These are phyloP conservation scores for Gymnoscopelus microlampas DNA, from an alignment of 2,797 vertebrate species.

Conservation along the genomic window DNA sequence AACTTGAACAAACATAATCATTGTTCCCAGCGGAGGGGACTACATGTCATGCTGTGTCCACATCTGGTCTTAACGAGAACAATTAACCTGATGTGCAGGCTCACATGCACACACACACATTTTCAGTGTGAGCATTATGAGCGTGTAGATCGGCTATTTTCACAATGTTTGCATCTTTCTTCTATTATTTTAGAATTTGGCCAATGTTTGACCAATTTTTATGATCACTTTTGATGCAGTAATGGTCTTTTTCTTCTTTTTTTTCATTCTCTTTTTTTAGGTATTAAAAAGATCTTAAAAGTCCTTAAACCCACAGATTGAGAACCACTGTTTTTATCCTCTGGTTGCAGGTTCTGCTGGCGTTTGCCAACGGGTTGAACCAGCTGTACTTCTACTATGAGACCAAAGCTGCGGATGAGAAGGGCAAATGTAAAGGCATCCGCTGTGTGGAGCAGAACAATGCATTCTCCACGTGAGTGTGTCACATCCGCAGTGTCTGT, in stretches of 20 bases:
- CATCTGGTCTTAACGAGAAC: no score
- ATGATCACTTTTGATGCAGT: not conserved
- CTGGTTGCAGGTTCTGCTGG: constrained; percentile 83
- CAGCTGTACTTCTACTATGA: constrained; percentile 99
- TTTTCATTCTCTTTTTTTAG: no score
- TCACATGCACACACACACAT: no score
- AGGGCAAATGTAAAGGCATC: constrained; percentile 91
- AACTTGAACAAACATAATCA: no score
- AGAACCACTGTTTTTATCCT: no score
- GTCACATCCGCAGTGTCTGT: not conserved
- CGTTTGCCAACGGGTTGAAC: constrained; percentile 97
- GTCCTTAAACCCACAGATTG: no score
- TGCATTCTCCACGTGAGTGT: constrained; percentile 97
- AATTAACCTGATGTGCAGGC: no score
- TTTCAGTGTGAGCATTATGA: no score
- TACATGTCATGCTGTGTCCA: no score
- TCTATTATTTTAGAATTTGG: no score
- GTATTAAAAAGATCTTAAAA: no score
- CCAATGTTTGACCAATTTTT: not conserved
- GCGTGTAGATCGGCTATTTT: not conserved
- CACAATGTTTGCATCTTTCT: not conserved
- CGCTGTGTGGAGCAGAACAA: constrained; percentile 97
- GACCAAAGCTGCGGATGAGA: constrained; percentile 77
- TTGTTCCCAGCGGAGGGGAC: no score
- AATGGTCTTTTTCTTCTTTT: not conserved